Percentiles rank a stretch among this genome's conserved stretches.
Conservation (phyloP, 2,888 invertebrate species). For the Sipha maydis region DNA sequence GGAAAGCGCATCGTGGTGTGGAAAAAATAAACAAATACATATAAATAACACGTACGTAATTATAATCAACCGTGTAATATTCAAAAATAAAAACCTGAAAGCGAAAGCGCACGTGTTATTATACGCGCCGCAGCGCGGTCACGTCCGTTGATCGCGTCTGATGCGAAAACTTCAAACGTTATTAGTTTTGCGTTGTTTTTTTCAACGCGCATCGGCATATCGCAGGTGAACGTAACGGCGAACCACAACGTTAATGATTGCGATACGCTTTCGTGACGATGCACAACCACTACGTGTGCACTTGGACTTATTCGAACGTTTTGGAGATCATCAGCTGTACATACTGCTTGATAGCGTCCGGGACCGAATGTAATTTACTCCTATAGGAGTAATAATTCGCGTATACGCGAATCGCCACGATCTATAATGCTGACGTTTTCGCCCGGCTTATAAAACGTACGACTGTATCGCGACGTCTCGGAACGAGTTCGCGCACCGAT, state of each 20-base stretch:
- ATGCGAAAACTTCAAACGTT: not conserved
- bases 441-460: no score
- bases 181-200: not conserved
- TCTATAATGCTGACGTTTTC: no score
- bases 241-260: not conserved
- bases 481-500: no score
- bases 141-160: not conserved
- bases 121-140: not conserved
- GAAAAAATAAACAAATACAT: not conserved
- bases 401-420: no score
- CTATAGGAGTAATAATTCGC: no score
- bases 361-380: no score
- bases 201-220: not conserved
- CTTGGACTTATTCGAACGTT: no score
- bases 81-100: conserved; percentile 21
- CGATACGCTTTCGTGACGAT: conserved; percentile 30
- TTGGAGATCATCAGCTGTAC: no score
- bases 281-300: not conserved
- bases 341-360: no score
- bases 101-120: conserved; percentile 11
- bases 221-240: not conserved
- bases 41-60: not conserved
- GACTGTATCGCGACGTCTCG: no score
- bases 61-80: conserved; percentile 1
- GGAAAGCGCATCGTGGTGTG: conserved; percentile 14